phyloP scores from a whole-genome alignment of 2,113 vertebrate genomes.

The Sula dactylatra region DNA sequence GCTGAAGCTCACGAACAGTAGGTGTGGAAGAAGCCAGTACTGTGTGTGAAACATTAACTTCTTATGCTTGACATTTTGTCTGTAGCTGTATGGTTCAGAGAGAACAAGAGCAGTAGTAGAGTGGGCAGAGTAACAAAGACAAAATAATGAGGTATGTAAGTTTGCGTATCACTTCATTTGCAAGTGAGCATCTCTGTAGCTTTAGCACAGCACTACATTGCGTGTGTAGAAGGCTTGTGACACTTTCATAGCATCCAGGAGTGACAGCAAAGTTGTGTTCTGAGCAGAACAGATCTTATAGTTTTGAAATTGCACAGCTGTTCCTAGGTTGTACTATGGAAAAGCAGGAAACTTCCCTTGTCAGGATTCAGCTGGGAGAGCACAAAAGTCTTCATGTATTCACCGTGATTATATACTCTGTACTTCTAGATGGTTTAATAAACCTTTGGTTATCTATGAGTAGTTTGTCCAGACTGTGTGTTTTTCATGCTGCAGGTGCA shows the following conservation, averaged over 20 bases:
- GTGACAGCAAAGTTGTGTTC: neutral
- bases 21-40: neutral
- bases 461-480: neutral
- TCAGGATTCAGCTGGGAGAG: neutral
- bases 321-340: neutral
- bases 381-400: neutral
- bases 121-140: neutral
- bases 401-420: neutral
- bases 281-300: neutral
- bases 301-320: neutral
- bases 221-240: neutral
- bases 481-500: neutral
- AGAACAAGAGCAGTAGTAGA: neutral
- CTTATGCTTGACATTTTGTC: neutral
- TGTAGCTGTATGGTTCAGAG: neutral
- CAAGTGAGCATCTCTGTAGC: neutral
- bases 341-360: neutral
- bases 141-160: neutral
- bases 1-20: neutral
- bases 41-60: neutral
- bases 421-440: neutral
- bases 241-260: neutral
- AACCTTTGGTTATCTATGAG: neutral
- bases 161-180: neutral
- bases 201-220: accelerated